Conservation (phyloP, 2,797 vertebrate species). For the Eulemur rubriventer region DNA sequence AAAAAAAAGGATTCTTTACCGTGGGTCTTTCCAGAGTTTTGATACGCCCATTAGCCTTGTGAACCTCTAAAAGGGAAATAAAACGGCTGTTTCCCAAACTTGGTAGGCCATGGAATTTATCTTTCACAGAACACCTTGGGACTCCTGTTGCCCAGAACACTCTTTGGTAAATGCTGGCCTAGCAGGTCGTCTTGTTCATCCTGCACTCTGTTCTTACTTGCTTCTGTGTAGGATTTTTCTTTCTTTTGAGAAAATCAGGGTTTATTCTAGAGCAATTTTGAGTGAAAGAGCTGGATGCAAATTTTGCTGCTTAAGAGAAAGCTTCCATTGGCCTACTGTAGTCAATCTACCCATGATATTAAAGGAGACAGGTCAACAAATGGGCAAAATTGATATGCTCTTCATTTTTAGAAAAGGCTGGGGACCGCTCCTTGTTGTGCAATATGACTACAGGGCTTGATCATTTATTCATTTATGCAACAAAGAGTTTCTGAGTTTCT, state of each 20-base stretch:
- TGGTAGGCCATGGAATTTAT: background rate
- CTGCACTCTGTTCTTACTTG: background rate
- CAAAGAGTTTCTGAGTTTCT: background rate
- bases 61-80: background rate
- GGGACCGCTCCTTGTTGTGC: background rate
- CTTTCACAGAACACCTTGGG: background rate
- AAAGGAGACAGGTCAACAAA: background rate
- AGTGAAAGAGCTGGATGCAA: background rate
- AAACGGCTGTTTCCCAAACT: background rate
- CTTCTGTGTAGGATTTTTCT: background rate
- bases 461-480: background rate
- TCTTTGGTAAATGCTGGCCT: background rate
- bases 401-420: conserved; percentile 10
- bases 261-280: background rate
- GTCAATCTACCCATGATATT: background rate
- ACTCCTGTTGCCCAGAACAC: background rate
- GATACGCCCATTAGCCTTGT: background rate
- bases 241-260: background rate
- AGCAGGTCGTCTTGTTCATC: background rate
- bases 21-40: background rate
- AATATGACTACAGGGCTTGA: background rate
- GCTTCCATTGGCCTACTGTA: no score
- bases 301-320: background rate
- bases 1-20: background rate
- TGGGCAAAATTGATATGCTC: background rate